phyloP scores from a whole-genome alignment of 2,113 vertebrate genomes.

The Elaphurus davidianus region DNA sequence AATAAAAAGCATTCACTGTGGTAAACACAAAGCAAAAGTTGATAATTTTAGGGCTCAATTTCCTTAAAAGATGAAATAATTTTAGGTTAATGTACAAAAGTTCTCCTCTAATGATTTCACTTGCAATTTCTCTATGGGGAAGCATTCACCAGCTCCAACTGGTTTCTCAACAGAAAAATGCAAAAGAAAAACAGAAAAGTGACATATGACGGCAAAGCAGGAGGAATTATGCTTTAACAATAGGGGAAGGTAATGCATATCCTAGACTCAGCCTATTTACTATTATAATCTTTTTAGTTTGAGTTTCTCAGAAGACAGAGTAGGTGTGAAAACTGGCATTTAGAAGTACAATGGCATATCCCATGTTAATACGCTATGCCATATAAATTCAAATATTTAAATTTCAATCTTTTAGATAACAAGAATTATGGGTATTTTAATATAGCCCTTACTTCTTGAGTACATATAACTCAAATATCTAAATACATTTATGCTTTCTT shows the following conservation, averaged over 20 bases:
- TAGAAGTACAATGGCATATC: not conserved
- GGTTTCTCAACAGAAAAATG: conserved; percentile 27
- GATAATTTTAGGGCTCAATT: conserved; percentile 66
- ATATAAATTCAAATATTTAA: not conserved
- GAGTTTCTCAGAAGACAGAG: not conserved
- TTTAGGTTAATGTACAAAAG: conserved; percentile 52
- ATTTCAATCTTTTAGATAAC: not conserved
- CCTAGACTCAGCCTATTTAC: not conserved
- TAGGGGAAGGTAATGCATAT: not conserved
- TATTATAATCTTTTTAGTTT: not conserved
- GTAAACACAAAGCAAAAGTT: conserved; percentile 47
- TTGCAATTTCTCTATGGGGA: conserved; percentile 37
- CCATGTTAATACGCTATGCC: not conserved
- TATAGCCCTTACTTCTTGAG: not conserved
- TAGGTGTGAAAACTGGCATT: not conserved
- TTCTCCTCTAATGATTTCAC: conserved; percentile 21
- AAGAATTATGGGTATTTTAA: not conserved
- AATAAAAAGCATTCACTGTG: conserved; percentile 54
- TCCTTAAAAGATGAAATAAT: conserved; percentile 69
- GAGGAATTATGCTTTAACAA: not conserved
- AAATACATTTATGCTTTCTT: not conserved
- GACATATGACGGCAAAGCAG: not conserved
- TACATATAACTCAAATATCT: not conserved
- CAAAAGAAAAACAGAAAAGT: conserved; percentile 10
- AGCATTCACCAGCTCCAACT: not conserved